phyloP scores from a whole-genome alignment of 2,888 invertebrate genomes.

The Drosophila helvetica region DNA sequence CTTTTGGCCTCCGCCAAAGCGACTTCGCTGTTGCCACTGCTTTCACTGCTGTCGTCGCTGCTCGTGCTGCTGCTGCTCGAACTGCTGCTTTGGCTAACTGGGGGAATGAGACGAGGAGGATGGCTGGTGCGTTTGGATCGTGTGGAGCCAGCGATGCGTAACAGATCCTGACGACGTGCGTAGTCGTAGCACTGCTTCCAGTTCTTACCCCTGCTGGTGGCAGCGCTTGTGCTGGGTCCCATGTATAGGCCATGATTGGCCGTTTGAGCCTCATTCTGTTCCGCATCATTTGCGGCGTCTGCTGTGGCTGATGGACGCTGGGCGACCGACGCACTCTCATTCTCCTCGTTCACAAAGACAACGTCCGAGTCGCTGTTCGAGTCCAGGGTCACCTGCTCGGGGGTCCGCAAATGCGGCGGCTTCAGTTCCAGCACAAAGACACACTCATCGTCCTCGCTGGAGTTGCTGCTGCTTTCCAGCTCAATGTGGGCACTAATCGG shows the following conservation, averaged over 20 bases:
- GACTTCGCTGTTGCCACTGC: conserved; percentile 25
- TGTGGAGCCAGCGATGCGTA: conserved; percentile 41
- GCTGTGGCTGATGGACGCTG: conserved; percentile 8
- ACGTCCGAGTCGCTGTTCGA: conserved; percentile 83
- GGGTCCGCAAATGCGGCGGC: conserved; percentile 84
- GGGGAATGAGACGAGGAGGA: background rate
- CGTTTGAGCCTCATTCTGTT: conserved; percentile 9
- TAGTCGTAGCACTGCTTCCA: conserved; percentile 60
- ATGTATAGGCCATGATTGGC: conserved; percentile 66
- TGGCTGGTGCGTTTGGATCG: conserved; percentile 26
- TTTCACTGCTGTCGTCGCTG: conserved; percentile 26
- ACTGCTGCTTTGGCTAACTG: conserved; percentile 29
- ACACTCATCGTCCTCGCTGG: conserved; percentile 81
- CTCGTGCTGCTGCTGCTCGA: conserved; percentile 15
- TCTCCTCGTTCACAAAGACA: conserved; percentile 80
- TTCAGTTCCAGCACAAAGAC: conserved; percentile 83
- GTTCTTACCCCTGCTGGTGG: conserved; percentile 68
- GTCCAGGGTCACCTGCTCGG: conserved; percentile 82
- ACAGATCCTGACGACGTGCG: conserved; percentile 55
- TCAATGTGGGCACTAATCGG: conserved; percentile 80
- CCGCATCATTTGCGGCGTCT: background rate
- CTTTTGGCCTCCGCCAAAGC: conserved; percentile 3
- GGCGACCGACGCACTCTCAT: conserved; percentile 14
- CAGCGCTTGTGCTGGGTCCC: conserved; percentile 81
- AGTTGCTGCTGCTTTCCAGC: conserved; percentile 69